Evolutionary conservation across 2,113 vertebrate genomes (phyloP).

Genomic region (Hyperopisus bebe): DNA sequence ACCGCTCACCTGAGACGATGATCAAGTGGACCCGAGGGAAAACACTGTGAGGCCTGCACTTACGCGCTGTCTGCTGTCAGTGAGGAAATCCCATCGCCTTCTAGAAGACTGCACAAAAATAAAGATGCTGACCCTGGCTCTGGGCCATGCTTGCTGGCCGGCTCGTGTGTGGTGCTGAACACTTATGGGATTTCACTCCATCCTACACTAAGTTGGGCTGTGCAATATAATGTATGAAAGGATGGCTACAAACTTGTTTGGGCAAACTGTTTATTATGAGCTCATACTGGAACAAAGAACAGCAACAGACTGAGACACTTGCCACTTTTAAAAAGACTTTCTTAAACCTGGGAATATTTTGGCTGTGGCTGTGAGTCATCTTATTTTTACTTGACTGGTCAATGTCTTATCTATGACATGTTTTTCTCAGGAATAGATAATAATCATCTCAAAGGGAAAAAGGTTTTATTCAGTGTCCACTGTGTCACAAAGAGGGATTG

Average conservation of each 20-base stretch:
- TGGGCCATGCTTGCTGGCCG: not conserved
- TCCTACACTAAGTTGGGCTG: conserved; percentile 27
- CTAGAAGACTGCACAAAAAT: not conserved
- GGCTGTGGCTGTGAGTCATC: not conserved
- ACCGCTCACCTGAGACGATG: conserved; percentile 49
- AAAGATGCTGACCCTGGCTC: not conserved
- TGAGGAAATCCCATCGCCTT: not conserved
- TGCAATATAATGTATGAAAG: conserved; percentile 42
- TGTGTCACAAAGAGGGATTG: not conserved
- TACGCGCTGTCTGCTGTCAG: not conserved
- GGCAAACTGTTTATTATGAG: conserved; percentile 7
- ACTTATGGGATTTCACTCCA: not conserved
- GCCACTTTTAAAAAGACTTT: conserved; percentile 33
- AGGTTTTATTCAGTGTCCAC: conserved; percentile 11
- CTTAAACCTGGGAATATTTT: conserved; percentile 27
- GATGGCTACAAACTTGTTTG: conserved; percentile 32
- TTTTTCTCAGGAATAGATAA: conserved; percentile 30
- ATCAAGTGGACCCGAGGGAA: conserved; percentile 56
- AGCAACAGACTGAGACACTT: conserved; percentile 29
- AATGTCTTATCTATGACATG: not conserved
- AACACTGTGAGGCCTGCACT: conserved; percentile 28
- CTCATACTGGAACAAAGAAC: conserved; percentile 4
- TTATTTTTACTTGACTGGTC: conserved; percentile 16
- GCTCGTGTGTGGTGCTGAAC: not conserved
- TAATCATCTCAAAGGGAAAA: conserved; percentile 32